Percentiles rank a stretch among this genome's conserved stretches.
These are phyloP conservation scores for Pseudorhombus dupliciocellatus DNA, from an alignment of 2,113 vertebrate species.

Conservation along the genomic window DNA sequence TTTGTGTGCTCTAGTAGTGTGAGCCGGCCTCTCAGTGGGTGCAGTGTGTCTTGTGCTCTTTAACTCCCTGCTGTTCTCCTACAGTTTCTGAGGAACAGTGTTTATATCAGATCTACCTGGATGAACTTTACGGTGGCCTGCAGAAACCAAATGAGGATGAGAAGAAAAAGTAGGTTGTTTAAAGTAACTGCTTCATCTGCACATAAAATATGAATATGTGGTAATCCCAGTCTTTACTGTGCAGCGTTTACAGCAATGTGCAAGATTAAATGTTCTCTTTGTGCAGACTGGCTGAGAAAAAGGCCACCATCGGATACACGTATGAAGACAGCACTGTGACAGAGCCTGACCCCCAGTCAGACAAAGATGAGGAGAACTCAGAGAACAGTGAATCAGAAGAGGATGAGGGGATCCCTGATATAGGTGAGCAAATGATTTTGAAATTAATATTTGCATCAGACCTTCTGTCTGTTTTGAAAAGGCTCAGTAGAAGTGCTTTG, in stretches of 20 bases:
- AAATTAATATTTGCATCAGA: not conserved
- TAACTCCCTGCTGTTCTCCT: conserved; percentile 47
- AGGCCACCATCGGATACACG: conserved; percentile 94
- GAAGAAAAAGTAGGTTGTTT: conserved; percentile 90
- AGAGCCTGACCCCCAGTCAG: conserved; percentile 82
- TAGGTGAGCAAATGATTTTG: conserved; percentile 79
- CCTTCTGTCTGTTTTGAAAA: not conserved
- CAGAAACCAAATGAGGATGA: conserved; percentile 94
- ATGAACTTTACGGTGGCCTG: conserved; percentile 93
- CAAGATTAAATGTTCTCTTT: not conserved
- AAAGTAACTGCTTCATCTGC: not conserved
- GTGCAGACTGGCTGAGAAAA: conserved; percentile 90
- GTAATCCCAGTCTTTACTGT: not conserved
- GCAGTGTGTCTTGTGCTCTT: conserved; percentile 13
- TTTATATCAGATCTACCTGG: conserved; percentile 96
- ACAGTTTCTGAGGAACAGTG: conserved; percentile 97
- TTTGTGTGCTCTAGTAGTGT: not conserved
- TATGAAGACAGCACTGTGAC: conserved; percentile 95
- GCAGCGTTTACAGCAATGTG: not conserved
- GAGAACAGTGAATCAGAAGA: conserved; percentile 95
- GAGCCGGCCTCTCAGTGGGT: conserved; percentile 36
- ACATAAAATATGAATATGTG: not conserved
- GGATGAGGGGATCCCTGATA: conserved; percentile 96
- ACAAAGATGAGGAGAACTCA: conserved; percentile 92
- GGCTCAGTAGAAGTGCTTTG: not conserved